Base-by-base conservation (phyloP, 2,888 invertebrate species). In the Rotaria macrura region DNA sequence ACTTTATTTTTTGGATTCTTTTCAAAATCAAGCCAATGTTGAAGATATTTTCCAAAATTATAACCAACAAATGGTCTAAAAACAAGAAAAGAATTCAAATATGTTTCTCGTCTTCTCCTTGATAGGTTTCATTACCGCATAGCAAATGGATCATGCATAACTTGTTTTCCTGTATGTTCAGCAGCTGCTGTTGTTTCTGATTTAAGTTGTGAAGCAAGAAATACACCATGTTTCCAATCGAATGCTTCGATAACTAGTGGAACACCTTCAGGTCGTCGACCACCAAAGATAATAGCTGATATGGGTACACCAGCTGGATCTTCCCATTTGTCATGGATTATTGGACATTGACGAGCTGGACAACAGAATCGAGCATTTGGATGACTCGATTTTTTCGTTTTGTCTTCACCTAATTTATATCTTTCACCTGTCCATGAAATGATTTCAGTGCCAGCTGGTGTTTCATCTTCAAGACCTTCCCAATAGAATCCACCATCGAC, bases 111-210 rank as follows among this genome's bases (percentile, higher is more conserved):
- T n/a, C n/a, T 25, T 49, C 17, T 49, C 17, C 14, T 17, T 17
- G 17, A 29, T 17, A 10, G 10, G 29, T 65, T 34, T 0, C 29
- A 65, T 20, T 65, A 65, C 65, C 65, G 34, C 98, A 99, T 99
- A 0, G 99, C 98, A 92, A 99, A 98, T 17, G 99, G 98, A 92
- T 99, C 99, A 92, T 98, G 95, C 97, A 99, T 97, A 54, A 99
- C 94, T 72, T 74, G 43, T 83, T 86, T 86, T 89, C 91, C 91
- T 89, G 91, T 94, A 90, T 95, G 93, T 92, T 99, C 99, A 47
- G 99, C 98, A 9, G 98, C 99, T 49, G 98, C 98, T 0, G 99
- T 99, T 0, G 98, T 94, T 91, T 99, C 98, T 85, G 97, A 97
- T 88, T 96, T 93, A 95, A 99, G 89, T 12, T 95, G 92, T 14